These are phyloP conservation scores for Mnemiopsis leidyi DNA, from an alignment of 37 sponge, comb jelly and placozoan genomes.

Conservation along the genomic window DNA sequence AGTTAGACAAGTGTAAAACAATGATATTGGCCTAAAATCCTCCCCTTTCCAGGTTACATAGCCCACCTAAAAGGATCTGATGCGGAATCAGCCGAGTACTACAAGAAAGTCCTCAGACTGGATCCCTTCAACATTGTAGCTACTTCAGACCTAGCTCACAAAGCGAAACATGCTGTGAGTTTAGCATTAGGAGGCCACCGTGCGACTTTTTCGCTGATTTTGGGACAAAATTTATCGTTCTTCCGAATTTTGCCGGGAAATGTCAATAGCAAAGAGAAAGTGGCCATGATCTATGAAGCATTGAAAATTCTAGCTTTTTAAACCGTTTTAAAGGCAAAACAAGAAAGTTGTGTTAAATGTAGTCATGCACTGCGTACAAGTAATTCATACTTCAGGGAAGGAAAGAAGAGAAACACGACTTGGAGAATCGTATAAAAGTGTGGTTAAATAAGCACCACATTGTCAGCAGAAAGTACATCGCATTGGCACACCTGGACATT, in stretches of 20 bases:
- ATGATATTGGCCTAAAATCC: no score
- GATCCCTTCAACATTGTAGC: constrained; percentile 56
- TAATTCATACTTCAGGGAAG: not conserved
- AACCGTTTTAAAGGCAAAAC: not conserved
- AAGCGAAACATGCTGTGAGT: not conserved
- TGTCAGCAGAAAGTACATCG: constrained; percentile 29
- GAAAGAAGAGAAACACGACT: not conserved
- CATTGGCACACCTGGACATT: constrained; percentile 17
- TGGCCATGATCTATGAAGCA: not conserved
- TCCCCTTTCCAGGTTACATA: constrained; percentile 48
- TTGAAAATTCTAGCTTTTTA: not conserved
- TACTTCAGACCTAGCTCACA: constrained; percentile 7
- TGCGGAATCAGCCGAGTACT: constrained; percentile 11
- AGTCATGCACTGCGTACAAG: no score
- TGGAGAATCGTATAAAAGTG: not conserved
- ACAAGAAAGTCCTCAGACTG: constrained; percentile 22
- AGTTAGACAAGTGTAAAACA: no score
- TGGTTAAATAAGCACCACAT: constrained; percentile 1
- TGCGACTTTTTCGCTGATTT: not conserved
- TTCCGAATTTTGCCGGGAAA: not conserved
- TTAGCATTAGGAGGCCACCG: not conserved
- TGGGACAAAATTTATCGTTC: not conserved
- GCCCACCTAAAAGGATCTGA: constrained; percentile 34
- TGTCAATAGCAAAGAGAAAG: not conserved
- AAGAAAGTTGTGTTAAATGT: no score